Conservation (phyloP, 92 coral and sea anemone genomes). For the Chrysogorgia sp. region DNA sequence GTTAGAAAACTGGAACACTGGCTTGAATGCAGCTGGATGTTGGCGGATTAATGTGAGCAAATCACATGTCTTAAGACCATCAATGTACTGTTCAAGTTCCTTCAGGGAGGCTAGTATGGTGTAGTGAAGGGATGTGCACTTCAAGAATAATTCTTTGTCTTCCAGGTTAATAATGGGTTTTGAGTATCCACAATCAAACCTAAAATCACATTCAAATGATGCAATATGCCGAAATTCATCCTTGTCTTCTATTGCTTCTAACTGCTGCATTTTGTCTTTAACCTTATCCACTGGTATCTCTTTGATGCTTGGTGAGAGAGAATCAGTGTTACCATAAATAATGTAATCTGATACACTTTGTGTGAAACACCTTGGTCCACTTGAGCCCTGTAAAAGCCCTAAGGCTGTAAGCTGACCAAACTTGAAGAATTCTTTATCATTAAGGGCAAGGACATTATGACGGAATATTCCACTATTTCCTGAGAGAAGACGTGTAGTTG, state of each 20-base stretch:
- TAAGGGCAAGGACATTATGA: neutral
- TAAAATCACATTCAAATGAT: too few relatives aligned
- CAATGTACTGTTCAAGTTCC: slow-evolving; percentile 64
- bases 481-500: too few relatives aligned
- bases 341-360: slow-evolving; percentile 62
- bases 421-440: slow-evolving; percentile 46
- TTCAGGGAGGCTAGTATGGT: slow-evolving; percentile 47
- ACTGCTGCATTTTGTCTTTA: too few relatives aligned
- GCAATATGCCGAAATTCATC: too few relatives aligned
- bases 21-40: slow-evolving; percentile 57
- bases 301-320: neutral
- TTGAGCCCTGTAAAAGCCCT: slow-evolving; percentile 67
- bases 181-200: too few relatives aligned
- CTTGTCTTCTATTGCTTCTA: too few relatives aligned
- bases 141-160: slow-evolving; percentile 49
- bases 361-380: slow-evolving; percentile 69
- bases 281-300: too few relatives aligned
- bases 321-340: slow-evolving; percentile 48
- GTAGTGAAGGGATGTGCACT: slow-evolving; percentile 52
- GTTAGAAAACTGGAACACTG: slow-evolving; percentile 52
- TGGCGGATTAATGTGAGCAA: slow-evolving; percentile 52
- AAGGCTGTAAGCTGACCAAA: slow-evolving; percentile 64
- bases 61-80: slow-evolving; percentile 55
- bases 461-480: neutral
- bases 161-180: neutral